Percentiles rank a stretch among this genome's conserved stretches.
phyloP scores from a whole-genome alignment of 2,113 vertebrate species.

The Atherinomorus stipes region DNA sequence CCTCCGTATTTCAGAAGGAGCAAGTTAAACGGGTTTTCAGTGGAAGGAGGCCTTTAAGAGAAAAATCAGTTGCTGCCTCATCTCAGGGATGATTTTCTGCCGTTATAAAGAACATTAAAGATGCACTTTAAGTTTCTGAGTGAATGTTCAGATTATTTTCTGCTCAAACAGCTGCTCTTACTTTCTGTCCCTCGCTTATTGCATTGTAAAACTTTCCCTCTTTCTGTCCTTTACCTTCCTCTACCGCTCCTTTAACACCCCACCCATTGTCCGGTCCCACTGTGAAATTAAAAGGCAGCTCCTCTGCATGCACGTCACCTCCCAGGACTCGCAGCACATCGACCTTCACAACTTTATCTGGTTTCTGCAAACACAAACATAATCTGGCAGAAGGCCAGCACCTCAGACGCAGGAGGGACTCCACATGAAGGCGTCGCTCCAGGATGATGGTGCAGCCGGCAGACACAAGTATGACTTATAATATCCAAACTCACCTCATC shows the following conservation, averaged over 20 bases:
- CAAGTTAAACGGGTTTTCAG: too few species aligned
- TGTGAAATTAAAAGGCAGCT: slow-evolving; percentile 50
- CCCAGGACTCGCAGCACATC: slow-evolving; percentile 41
- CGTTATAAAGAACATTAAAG: too few species aligned
- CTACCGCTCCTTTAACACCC: slow-evolving; percentile 9
- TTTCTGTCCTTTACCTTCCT: slow-evolving; percentile 10
- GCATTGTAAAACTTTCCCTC: slow-evolving; percentile 16
- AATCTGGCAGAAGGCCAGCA: slow-evolving; percentile 54
- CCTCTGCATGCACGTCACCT: slow-evolving; percentile 64
- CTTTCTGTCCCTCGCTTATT: slow-evolving; percentile 10
- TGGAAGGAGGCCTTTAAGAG: too few species aligned
- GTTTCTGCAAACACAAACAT: slow-evolving; percentile 50
- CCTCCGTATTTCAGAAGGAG: too few species aligned
- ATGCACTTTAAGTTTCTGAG: too few species aligned
- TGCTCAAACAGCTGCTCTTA: slow-evolving; percentile 1
- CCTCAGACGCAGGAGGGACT: slow-evolving; percentile 33
- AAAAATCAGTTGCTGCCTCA: too few species aligned
- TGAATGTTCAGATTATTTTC: slow-evolving; percentile 24
- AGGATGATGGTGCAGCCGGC: slow-evolving; percentile 8
- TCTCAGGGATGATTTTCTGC: too few species aligned
- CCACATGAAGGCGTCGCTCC: slow-evolving; percentile 28
- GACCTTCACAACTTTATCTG: slow-evolving; percentile 74
- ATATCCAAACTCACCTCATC: slow-evolving; percentile 26
- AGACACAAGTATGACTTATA: slow-evolving; percentile 1
- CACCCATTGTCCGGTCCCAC: slow-evolving; percentile 23